These are phyloP conservation scores for Drosophila parabipectinata DNA, from an alignment of 1,140 invertebrate genomes.

Conservation along the genomic window DNA sequence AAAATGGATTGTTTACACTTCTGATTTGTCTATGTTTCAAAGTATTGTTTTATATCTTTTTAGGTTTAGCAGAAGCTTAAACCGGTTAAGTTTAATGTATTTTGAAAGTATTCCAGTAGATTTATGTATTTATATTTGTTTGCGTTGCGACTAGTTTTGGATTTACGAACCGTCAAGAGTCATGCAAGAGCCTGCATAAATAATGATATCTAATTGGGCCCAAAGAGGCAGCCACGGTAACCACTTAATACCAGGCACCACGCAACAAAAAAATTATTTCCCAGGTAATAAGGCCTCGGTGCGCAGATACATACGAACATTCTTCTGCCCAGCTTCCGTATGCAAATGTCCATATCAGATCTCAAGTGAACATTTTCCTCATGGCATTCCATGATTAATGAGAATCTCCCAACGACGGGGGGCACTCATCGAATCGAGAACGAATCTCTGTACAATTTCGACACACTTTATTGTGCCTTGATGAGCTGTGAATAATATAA, in stretches of 20 bases:
- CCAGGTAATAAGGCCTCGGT: slow-evolving; percentile 17
- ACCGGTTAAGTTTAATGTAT: slow-evolving; percentile 70
- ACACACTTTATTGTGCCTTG: slow-evolving; percentile 66
- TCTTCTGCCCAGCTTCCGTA: slow-evolving; percentile 67
- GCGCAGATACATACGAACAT: slow-evolving; percentile 13
- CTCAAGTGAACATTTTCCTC: slow-evolving; percentile 37
- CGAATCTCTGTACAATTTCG: slow-evolving; percentile 62
- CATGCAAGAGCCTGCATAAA: slow-evolving; percentile 52
- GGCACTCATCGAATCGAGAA: slow-evolving; percentile 58
- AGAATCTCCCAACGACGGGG: slow-evolving; percentile 37
- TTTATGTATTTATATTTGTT: slow-evolving; percentile 58
- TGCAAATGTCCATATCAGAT: slow-evolving; percentile 59
- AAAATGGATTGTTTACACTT: slow-evolving; percentile 67
- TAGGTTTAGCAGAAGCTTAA: slow-evolving; percentile 45
- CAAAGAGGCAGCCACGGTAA: slow-evolving; percentile 14
- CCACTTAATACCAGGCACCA: slow-evolving; percentile 29
- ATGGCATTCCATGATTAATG: slow-evolving; percentile 68
- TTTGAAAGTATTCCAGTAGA: slow-evolving; percentile 72
- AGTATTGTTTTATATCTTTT: slow-evolving; percentile 16
- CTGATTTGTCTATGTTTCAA: slow-evolving; percentile 15
- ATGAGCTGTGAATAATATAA: slow-evolving; percentile 77
- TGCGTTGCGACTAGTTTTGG: slow-evolving; percentile 20
- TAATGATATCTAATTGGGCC: slow-evolving; percentile 40
- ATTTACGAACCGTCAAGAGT: slow-evolving; percentile 47
- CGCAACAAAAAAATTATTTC: slow-evolving; percentile 38